Conservation (phyloP, 1,140 invertebrate genomes). For the Diorhabda carinulata region DNA sequence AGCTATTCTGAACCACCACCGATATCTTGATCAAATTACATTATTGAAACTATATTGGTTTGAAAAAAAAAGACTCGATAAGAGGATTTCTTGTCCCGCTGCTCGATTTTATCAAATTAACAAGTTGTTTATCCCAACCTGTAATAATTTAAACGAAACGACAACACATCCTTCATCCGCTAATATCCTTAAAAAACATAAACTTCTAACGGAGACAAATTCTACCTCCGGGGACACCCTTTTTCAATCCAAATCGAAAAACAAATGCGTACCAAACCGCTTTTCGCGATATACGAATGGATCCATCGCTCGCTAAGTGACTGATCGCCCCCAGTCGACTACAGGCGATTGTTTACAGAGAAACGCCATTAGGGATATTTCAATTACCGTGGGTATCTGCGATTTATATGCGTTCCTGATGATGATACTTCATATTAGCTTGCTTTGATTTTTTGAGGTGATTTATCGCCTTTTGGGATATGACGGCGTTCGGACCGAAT, state of each 20-base stretch:
- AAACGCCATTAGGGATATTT: constrained; percentile 31
- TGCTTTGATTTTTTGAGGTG: constrained; percentile 13
- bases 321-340: constrained; percentile 20
- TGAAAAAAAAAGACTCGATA: too few relatives aligned
- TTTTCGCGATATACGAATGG: background rate
- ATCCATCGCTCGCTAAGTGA: constrained; percentile 12
- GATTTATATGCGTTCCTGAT: constrained; percentile 14
- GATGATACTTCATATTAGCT: constrained; percentile 13
- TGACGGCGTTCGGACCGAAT: constrained; percentile 1
- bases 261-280: background rate
- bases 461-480: constrained; percentile 13
- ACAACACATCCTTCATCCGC: too few relatives aligned
- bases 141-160: too few relatives aligned
- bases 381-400: constrained; percentile 22
- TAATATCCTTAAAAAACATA: background rate
- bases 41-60: too few relatives aligned
- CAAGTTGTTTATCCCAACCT: too few relatives aligned
- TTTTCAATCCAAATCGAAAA: background rate
- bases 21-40: too few relatives aligned
- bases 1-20: too few relatives aligned
- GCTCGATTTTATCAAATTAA: too few relatives aligned
- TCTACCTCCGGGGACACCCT: constrained; percentile 18
- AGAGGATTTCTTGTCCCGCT: too few relatives aligned
- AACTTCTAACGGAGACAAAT: background rate
- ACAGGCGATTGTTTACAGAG: constrained; percentile 27